Evolutionary conservation across 2,888 invertebrate genomes (phyloP).

Genomic region (Sminthurinus aureus): DNA sequence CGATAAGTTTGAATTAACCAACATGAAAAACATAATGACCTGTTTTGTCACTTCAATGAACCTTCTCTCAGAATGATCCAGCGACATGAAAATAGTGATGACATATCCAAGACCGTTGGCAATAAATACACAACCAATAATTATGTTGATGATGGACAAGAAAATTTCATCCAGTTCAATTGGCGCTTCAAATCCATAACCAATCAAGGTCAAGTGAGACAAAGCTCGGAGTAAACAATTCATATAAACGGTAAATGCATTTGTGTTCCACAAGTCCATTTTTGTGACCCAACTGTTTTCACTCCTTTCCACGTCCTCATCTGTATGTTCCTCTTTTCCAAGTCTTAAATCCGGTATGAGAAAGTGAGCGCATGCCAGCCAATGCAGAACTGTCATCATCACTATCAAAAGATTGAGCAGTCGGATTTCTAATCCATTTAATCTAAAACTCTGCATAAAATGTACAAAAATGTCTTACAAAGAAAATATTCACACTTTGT

Average conservation of each 20-base stretch:
- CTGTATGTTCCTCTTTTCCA: background rate
- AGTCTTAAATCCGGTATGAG: constrained; percentile 23
- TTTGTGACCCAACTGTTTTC: constrained; percentile 46
- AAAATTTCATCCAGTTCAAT: constrained; percentile 47
- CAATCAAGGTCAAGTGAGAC: constrained; percentile 41
- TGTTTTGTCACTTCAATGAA: constrained; percentile 38
- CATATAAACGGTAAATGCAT: constrained; percentile 38
- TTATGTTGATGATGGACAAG: constrained; percentile 39
- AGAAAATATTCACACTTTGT: background rate
- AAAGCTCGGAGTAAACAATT: constrained; percentile 47
- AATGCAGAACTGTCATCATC: constrained; percentile 26
- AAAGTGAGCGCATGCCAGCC: constrained; percentile 41
- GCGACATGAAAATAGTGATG: constrained; percentile 38
- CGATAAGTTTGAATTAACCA: too few species aligned
- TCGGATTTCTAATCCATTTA: constrained; percentile 37
- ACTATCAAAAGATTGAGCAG: constrained; percentile 21
- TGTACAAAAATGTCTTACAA: too few species aligned
- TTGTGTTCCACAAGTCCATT: constrained; percentile 42
- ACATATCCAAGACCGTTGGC: constrained; percentile 43
- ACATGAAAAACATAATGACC: constrained; percentile 28
- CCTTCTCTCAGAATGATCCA: constrained; percentile 33
- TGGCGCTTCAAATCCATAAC: constrained; percentile 37
- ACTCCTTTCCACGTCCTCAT: background rate
- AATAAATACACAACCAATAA: constrained; percentile 40
- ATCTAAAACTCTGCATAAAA: constrained; percentile 16